Percentiles rank a stretch among this genome's conserved stretches.
These are phyloP conservation scores for Rhinoptilus africanus DNA, from an alignment of 2,113 vertebrate genomes.

Conservation along the genomic window DNA sequence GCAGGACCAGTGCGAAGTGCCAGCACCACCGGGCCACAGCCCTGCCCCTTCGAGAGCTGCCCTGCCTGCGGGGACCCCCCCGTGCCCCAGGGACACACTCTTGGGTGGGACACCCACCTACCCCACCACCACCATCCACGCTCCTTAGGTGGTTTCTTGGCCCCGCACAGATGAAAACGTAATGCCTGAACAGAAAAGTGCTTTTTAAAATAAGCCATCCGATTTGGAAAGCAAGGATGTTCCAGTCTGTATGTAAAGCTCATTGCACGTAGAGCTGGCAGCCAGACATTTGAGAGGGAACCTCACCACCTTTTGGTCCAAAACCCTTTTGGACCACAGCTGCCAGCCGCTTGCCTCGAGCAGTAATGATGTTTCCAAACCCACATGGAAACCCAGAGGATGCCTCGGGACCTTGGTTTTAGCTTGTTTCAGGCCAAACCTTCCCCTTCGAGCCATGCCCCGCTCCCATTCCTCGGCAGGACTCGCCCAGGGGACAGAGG, in stretches of 20 bases:
- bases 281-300: neutral
- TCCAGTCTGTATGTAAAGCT: neutral
- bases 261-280: neutral
- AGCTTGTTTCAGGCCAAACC: neutral
- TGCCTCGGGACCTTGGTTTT: neutral
- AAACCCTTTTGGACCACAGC: neutral
- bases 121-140: neutral
- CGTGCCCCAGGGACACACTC: neutral
- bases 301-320: neutral
- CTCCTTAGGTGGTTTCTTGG: neutral
- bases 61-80: neutral
- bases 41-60: neutral
- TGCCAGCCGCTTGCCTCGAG: neutral
- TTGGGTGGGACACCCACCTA: too few species aligned
- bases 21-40: neutral
- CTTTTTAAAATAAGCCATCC: neutral
- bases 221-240: neutral
- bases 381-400: neutral
- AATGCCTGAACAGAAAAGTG: neutral
- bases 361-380: neutral
- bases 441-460: neutral
- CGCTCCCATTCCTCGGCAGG: accelerated
- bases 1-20: neutral
- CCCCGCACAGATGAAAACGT: neutral
- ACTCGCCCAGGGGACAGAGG: neutral